These are phyloP conservation scores for Romanomermis culicivorax DNA, from an alignment of 2,888 invertebrate genomes.

Conservation along the genomic window DNA sequence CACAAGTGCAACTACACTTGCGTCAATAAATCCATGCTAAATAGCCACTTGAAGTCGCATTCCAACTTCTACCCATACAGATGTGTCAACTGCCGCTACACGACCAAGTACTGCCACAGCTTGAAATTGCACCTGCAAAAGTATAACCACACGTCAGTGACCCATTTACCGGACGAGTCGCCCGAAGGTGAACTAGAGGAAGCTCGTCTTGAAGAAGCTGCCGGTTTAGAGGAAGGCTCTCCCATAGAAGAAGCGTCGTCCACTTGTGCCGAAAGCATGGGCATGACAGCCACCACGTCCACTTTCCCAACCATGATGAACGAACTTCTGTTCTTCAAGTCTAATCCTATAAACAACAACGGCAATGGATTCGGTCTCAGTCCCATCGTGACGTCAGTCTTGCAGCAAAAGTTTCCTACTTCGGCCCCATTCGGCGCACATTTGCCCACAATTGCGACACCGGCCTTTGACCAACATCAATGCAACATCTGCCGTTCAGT, in stretches of 20 bases:
- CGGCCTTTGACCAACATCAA: neutral
- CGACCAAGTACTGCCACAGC: conserved; percentile 92
- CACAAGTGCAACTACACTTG: conserved; percentile 35
- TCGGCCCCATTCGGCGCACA: conserved; percentile 2
- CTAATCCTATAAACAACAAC: neutral
- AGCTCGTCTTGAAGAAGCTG: neutral
- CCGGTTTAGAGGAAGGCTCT: no score
- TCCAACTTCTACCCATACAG: conserved; percentile 35
- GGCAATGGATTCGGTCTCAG: neutral
- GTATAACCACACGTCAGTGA: conserved; percentile 67
- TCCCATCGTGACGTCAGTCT: neutral
- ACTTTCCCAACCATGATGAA: neutral
- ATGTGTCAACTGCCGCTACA: conserved; percentile 78
- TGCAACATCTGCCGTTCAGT: neutral
- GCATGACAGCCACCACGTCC: neutral
- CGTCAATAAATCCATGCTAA: conserved; percentile 97
- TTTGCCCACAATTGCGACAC: conserved; percentile 1
- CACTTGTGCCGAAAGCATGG: conserved; percentile 56
- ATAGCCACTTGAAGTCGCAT: conserved; percentile 89
- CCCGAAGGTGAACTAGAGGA: conserved; percentile 9
- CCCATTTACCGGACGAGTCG: conserved; percentile 69
- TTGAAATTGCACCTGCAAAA: conserved; percentile 80
- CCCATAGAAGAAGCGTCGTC: no score
- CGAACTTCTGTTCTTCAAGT: no score
- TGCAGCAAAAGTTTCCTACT: conserved; percentile 5